These are phyloP conservation scores for Cistogaster globosa DNA, from an alignment of 2,888 invertebrate genomes.

Conservation along the genomic window DNA sequence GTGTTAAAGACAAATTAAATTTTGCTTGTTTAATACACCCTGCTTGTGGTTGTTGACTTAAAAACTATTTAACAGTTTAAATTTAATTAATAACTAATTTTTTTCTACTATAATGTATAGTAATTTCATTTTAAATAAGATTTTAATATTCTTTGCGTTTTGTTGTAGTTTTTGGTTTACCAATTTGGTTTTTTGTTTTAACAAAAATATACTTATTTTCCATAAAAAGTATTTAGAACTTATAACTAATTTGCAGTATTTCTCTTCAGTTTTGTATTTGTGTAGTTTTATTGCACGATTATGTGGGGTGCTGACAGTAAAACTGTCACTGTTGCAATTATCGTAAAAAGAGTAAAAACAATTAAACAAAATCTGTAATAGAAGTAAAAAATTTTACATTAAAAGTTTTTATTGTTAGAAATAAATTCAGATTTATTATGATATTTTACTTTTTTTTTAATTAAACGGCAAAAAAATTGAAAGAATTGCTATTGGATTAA, in stretches of 20 bases:
- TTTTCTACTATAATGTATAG: slow-evolving; percentile 70
- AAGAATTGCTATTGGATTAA: too few relatives aligned
- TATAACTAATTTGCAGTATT: slow-evolving; percentile 66
- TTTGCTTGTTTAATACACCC: slow-evolving; percentile 55
- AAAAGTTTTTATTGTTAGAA: neutral
- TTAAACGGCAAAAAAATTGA: too few relatives aligned
- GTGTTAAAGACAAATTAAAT: slow-evolving; percentile 37
- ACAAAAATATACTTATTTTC: slow-evolving; percentile 64
- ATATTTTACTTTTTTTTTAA: too few relatives aligned
- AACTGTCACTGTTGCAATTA: slow-evolving; percentile 96
- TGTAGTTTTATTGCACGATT: slow-evolving; percentile 91
- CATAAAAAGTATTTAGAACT: slow-evolving; percentile 66
- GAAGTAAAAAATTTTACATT: slow-evolving; percentile 53
- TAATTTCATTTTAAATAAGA: slow-evolving; percentile 68
- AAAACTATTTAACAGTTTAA: slow-evolving; percentile 81
- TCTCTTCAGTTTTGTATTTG: slow-evolving; percentile 59
- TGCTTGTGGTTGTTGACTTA: slow-evolving; percentile 74
- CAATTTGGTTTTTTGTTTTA: slow-evolving; percentile 41
- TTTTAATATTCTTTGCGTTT: slow-evolving; percentile 35
- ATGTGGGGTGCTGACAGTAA: slow-evolving; percentile 96
- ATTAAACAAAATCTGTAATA: slow-evolving; percentile 93
- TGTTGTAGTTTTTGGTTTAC: slow-evolving; percentile 29
- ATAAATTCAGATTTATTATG: neutral
- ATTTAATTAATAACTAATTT: slow-evolving; percentile 67
- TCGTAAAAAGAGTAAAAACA: slow-evolving; percentile 96